phyloP scores from a whole-genome alignment of 1,140 invertebrate species.

The Gryllus bimaculatus region DNA sequence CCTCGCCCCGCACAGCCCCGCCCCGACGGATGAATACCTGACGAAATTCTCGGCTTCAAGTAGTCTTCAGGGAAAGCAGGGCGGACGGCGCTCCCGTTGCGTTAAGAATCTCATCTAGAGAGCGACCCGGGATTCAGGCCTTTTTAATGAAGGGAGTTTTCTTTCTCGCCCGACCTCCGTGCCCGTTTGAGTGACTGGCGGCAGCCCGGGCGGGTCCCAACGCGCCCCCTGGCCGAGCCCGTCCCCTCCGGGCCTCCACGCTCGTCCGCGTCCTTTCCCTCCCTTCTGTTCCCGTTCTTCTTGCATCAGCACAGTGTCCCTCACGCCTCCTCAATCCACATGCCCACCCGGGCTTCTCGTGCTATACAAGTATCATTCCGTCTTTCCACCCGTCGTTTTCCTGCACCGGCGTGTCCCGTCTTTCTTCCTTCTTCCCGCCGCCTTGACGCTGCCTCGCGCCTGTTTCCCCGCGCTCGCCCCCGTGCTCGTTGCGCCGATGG shows the following conservation, averaged over 20 bases:
- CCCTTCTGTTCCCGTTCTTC: no score
- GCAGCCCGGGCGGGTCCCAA: not conserved
- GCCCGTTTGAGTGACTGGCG: not conserved
- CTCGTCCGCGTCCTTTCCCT: no score
- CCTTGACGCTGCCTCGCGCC: not conserved
- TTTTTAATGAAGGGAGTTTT: not conserved
- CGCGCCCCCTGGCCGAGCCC: no score
- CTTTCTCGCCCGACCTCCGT: not conserved
- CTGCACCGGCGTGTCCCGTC: no score
- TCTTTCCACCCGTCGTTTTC: no score
- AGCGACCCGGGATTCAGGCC: not conserved
- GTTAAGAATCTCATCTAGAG: not conserved
- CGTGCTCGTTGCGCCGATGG: not conserved
- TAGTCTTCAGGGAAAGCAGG: not conserved
- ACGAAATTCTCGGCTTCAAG: not conserved
- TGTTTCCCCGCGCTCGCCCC: not conserved
- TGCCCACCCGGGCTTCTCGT: no score
- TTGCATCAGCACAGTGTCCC: no score
- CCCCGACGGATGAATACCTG: not conserved
- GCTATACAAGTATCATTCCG: no score
- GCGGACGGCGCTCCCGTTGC: not conserved
- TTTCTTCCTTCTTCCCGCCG: no score
- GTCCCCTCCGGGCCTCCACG: no score
- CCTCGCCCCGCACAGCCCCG: no score
- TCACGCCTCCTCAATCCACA: no score